A percentile compares a stretch with the other conserved stretches of the same genome.
Conservation (phyloP, 2,797 vertebrate species). For the Sebastes wilsoni region DNA sequence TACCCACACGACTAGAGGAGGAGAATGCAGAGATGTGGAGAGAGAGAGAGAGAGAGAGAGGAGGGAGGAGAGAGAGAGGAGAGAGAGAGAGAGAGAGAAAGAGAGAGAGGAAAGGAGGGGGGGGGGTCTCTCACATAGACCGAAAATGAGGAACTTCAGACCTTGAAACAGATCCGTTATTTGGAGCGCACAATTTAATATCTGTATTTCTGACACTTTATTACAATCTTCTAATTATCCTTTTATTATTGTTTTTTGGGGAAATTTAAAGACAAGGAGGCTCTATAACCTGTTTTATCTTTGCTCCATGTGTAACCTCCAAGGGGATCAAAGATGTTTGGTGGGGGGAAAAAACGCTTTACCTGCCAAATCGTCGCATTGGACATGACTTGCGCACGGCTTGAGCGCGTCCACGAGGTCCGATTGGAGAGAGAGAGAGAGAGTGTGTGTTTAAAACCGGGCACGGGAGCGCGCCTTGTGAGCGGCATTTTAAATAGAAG, state of each 20-base stretch:
- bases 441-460: slow-evolving; percentile 34
- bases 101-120: background rate
- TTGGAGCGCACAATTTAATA: slow-evolving; percentile 2
- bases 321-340: slow-evolving; percentile 1
- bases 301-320: slow-evolving; percentile 8
- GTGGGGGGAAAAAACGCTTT: background rate
- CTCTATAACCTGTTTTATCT: background rate
- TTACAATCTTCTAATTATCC: background rate
- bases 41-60: slow-evolving; percentile 1
- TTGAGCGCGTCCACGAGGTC: slow-evolving; percentile 36
- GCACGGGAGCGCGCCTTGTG: slow-evolving; percentile 55
- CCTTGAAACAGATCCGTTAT: slow-evolving; percentile 62
- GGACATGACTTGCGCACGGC: slow-evolving; percentile 37
- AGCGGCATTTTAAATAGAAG: slow-evolving; percentile 64
- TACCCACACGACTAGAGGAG: slow-evolving; percentile 65
- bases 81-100: background rate
- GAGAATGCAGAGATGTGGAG: slow-evolving; percentile 60
- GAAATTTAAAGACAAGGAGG: background rate
- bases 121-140: slow-evolving; percentile 13
- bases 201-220: background rate
- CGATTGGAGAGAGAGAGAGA: background rate
- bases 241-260: background rate
- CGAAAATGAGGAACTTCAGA: slow-evolving; percentile 28
- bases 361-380: slow-evolving; percentile 54
- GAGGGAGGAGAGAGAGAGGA: background rate